Percentiles rank a stretch among this genome's conserved stretches.
phyloP scores from a whole-genome alignment of 2,113 vertebrate genomes.

The Perognathus longimembris region DNA sequence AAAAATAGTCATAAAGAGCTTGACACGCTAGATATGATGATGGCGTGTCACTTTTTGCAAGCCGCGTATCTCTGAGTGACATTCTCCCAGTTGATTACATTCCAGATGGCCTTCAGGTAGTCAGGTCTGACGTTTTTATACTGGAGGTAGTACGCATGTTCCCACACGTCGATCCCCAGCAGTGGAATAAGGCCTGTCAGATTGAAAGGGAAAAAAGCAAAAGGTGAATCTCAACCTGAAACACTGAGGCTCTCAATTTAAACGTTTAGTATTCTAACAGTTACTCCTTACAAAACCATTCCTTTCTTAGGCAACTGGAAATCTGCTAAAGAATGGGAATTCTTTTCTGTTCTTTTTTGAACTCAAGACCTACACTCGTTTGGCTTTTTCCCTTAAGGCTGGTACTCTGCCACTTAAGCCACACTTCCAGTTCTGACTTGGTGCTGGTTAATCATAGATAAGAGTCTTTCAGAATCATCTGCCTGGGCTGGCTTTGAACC shows the following conservation, averaged over 20 bases:
- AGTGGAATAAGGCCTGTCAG: conserved; percentile 93
- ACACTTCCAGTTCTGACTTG: too few species aligned
- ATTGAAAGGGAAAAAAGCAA: conserved; percentile 29
- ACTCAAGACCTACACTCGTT: too few species aligned
- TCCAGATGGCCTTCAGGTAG: conserved; percentile 99
- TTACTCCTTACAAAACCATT: neutral
- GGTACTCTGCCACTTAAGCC: too few species aligned
- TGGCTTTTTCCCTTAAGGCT: too few species aligned
- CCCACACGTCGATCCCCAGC: conserved; percentile 99
- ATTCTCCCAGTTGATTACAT: conserved; percentile 97
- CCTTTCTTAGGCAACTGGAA: neutral
- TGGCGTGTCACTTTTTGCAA: conserved; percentile 90
- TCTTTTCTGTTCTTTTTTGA: too few species aligned
- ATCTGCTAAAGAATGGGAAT: neutral
- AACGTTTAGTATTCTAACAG: neutral
- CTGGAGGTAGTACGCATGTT: conserved; percentile 98
- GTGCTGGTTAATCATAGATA: too few species aligned
- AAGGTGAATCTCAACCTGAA: neutral
- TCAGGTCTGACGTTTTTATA: conserved; percentile 99
- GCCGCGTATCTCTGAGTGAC: conserved; percentile 91
- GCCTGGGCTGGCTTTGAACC: too few species aligned
- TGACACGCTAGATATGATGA: conserved; percentile 40
- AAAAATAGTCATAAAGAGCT: conserved; percentile 69
- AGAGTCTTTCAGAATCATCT: too few species aligned
- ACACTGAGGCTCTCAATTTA: neutral